phyloP scores from a whole-genome alignment of 1,140 invertebrate species.

The Myzus persicae region DNA sequence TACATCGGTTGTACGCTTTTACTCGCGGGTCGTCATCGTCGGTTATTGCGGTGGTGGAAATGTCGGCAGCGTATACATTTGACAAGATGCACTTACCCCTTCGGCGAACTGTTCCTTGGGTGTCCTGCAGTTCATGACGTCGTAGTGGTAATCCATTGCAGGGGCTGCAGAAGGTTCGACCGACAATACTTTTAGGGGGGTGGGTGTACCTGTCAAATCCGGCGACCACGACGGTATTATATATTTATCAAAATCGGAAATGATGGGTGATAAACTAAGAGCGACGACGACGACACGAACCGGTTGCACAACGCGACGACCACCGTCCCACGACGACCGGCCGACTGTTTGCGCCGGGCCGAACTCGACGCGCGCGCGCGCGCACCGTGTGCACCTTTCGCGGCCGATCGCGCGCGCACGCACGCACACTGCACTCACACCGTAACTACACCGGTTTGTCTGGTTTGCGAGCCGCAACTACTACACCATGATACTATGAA shows the following conservation, averaged over 20 bases:
- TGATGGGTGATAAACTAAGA: not conserved
- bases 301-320: slow-evolving; percentile 51
- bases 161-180: not conserved
- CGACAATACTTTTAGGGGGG: not conserved
- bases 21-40: not conserved
- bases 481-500: not conserved
- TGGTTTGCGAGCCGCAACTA: slow-evolving; percentile 18
- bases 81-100: slow-evolving; percentile 23
- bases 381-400: slow-evolving; percentile 53
- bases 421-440: not conserved
- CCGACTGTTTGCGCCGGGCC: slow-evolving; percentile 48
- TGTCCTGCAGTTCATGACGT: slow-evolving; percentile 46
- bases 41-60: not conserved
- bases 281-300: slow-evolving; percentile 25
- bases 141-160: not conserved
- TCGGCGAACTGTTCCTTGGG: slow-evolving; percentile 45
- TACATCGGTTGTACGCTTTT: no score
- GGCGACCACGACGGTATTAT: not conserved
- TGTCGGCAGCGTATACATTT: not conserved
- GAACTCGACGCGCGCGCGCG: slow-evolving; percentile 37
- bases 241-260: not conserved
- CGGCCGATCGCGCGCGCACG: slow-evolving; percentile 12
- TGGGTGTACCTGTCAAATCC: not conserved
- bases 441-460: slow-evolving; percentile 42
- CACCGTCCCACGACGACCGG: slow-evolving; percentile 52